Evolutionary conservation across 2,113 vertebrate genomes (phyloP), one percentile per base, ranked within the genome.

Genomic region (Tinamus guttatus): DNA sequence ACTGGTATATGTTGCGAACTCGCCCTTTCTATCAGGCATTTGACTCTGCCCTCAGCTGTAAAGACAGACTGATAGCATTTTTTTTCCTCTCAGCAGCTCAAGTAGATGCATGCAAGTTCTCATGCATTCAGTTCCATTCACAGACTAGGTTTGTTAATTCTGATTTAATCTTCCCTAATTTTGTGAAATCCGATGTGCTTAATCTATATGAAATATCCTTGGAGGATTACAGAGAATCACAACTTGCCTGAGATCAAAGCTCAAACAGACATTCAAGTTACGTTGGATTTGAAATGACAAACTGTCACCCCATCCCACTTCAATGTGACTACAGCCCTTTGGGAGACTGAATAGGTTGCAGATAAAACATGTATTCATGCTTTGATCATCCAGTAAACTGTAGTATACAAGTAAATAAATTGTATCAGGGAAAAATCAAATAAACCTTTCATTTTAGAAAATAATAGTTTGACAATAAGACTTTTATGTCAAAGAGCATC

Each of bases 141-240:
- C 15, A 58, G 52, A 36, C 13, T 52, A 67, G 5, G 38, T 71
- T 94, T 90, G 76, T 59, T 88, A 93, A 89, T 68, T 93, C 83
- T 76, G 83, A 94, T 94, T 93, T 96, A 93, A 92, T 93, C 89
- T 86, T 41, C 58, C 78, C 47, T 79, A 59, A 81, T 96, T 92
- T 69, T 89, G 21, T 90, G 70, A 81, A 87, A 94, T 81, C 34
- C 52, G 78, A 79, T 92, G 68, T 3, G 25, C 38, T 81, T 78
- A 92, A 92, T 95, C 89, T 81, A 79, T 2, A 3, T 7, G 2
- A 92, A 94, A 79, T 58, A 64, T 36, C 84, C 77, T 77, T 71
- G 62, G 90, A 75, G 49, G 69, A 62, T 62, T 91, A 83, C 65
- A 58, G 67, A 89, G 91, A 75, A 14, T 32, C 41, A 71, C 52